phyloP scores from a whole-genome alignment of 2,888 invertebrate species.

The Orchesellides sinensis region DNA sequence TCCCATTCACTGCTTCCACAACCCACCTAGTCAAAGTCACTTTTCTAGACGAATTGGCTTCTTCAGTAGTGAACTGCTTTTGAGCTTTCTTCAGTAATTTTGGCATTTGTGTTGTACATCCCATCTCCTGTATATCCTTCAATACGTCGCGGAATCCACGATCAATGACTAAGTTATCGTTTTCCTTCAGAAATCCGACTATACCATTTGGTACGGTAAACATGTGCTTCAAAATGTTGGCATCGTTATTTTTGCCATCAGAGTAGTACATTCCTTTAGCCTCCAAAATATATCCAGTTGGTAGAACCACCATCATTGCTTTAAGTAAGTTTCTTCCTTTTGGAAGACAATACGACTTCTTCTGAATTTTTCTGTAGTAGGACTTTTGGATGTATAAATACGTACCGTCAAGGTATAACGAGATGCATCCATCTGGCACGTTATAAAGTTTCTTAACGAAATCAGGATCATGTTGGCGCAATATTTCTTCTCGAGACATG shows the following conservation, averaged over 20 bases:
- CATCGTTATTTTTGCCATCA: slow-evolving; percentile 48
- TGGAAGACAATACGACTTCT: slow-evolving; percentile 11
- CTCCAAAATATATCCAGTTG: slow-evolving; percentile 36
- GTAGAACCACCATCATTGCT: slow-evolving; percentile 35
- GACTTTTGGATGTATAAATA: slow-evolving; percentile 50
- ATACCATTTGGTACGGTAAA: not conserved
- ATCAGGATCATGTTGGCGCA: not conserved
- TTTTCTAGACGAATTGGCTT: slow-evolving; percentile 50
- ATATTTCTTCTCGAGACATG: slow-evolving; percentile 9
- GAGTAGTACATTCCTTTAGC: slow-evolving; percentile 35
- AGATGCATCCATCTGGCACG: not conserved
- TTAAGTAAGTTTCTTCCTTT: slow-evolving; percentile 43
- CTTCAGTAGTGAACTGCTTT: slow-evolving; percentile 20
- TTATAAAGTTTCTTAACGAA: not conserved
- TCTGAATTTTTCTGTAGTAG: not conserved
- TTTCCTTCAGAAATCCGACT: not conserved
- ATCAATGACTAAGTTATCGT: slow-evolving; percentile 27
- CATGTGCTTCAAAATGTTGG: slow-evolving; percentile 45
- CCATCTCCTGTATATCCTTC: not conserved
- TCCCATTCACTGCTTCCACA: slow-evolving; percentile 56
- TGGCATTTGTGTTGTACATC: slow-evolving; percentile 23
- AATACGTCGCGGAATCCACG: slow-evolving; percentile 48
- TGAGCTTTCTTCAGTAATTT: slow-evolving; percentile 10
- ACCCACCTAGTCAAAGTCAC: slow-evolving; percentile 53
- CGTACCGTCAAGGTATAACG: slow-evolving; percentile 38